Percentiles rank a stretch among this genome's conserved stretches.
These are phyloP conservation scores for Drosophila sucinea DNA, from an alignment of 1,140 invertebrate species.

Conservation along the genomic window DNA sequence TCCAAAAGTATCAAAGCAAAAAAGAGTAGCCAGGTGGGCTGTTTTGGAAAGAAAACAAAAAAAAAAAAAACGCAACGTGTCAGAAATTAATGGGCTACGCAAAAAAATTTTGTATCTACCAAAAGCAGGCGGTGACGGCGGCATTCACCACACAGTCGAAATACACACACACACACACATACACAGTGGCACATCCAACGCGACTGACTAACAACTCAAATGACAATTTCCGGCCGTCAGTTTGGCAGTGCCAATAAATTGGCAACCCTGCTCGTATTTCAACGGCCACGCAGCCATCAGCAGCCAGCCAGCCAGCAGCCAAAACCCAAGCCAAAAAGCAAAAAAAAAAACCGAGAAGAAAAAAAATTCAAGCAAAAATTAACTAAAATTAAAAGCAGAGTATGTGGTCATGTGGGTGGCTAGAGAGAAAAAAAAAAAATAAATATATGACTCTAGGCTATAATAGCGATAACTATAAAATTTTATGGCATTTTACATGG, in stretches of 20 bases:
- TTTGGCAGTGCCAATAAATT: conserved; percentile 75
- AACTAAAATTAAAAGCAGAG: conserved; percentile 39
- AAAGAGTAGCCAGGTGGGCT: neutral
- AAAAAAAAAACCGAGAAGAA: conserved; percentile 12
- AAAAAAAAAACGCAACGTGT: conserved; percentile 50
- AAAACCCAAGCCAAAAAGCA: conserved; percentile 7
- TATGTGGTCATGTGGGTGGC: conserved; percentile 59
- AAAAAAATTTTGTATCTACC: conserved; percentile 42
- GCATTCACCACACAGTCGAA: conserved; percentile 6
- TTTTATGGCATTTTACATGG: conserved; percentile 64
- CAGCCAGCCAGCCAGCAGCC: neutral
- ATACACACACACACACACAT: neutral
- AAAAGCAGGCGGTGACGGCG: conserved; percentile 11
- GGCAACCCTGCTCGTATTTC: conserved; percentile 78
- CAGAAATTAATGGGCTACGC: conserved; percentile 68
- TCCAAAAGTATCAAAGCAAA: neutral
- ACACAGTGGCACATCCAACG: conserved; percentile 11
- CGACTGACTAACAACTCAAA: conserved; percentile 53
- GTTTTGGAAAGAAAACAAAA: neutral
- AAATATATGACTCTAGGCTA: conserved; percentile 59
- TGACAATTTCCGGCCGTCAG: conserved; percentile 77
- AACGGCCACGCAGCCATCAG: conserved; percentile 49
- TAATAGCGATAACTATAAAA: conserved; percentile 52
- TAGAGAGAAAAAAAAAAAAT: conserved; percentile 21
- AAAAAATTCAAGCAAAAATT: conserved; percentile 19